Base-by-base conservation (phyloP, 2,888 invertebrate species). In the Hirudinaria manillensis region DNA sequence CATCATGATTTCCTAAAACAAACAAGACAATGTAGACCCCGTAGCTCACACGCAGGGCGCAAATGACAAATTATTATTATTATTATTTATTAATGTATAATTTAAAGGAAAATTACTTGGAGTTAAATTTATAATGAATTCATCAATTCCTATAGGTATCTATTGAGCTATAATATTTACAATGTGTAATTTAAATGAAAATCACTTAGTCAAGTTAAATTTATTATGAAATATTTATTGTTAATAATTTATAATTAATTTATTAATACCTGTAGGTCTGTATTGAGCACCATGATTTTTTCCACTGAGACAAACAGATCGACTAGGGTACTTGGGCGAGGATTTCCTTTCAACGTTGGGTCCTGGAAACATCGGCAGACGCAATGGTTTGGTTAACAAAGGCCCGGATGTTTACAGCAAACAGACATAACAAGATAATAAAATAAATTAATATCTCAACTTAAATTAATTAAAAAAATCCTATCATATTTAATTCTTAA, bases 201-300 rank as follows among this genome's bases (percentile, higher is more conserved):
- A 45, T 45, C 10, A 45, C 45, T 45, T 45, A 16, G 16, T 45
- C 16, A 45, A 16, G 45, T 4, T 45, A 7, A 45, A 2, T 16
- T 7, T 45, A 3, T n/a, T n/a, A n/a, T n/a, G n/a, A n/a, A n/a
- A n/a, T n/a, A n/a, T n/a, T n/a, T n/a, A n/a, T n/a, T n/a, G 7
- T 4, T 34, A 27, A 70, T 38, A 24, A 13, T 36, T 70, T 10
- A 24, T 29, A 32, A 32, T 36, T 16, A 29, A 53, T 24, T 3
- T 13, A 68, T 76, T 75, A 45, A 6, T 78, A 89, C 90, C 87
- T 99, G 98, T 74, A 99, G 88, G 86, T 99, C 98, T 4, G 99
- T 99, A 85, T 99, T 99, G 78, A 99, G 89, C 76, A 99, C 99
- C 99, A 99, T 99, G 80, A 99, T 99, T 87, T 99, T 99, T 86